Base-by-base conservation (phyloP, 1,140 invertebrate genomes). In the Drosophila mojavensis region DNA sequence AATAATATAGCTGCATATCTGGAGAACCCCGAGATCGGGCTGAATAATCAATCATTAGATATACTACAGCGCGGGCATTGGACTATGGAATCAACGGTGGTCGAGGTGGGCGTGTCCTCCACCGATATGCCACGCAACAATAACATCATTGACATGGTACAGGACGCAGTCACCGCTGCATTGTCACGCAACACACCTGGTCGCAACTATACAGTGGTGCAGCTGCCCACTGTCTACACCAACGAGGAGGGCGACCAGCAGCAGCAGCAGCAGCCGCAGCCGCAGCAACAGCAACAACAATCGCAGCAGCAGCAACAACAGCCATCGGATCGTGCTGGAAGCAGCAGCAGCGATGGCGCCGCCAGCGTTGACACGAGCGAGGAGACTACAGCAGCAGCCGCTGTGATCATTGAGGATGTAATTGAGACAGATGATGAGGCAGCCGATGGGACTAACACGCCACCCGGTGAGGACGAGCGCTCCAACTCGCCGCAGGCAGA, bases 51-150 rank as follows among this genome's bases (percentile, higher is more conserved):
- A 26, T 78, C 92, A 0, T 33, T 92, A 56, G 92, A 92, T 56
- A 92, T 92, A 11, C 61, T 92, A 30, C 81, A 91, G 24, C 91
- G 91, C 5, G 91, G 91, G 4, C 89, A 90, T 41, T 92, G 86
- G 79, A 92, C 92, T 47, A 92, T 92, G 91, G 92, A 92, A 55
- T 92, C 92, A 5, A 92, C 92, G 1, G 92, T 92, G 1, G 88
- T 92, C 1, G 92, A 92, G 68, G 91, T 92, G n/a, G 92, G 92
- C 6, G 91, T 92, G 53, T 91, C 92, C 5, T 86, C 92, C 5
- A 75, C 86, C 0, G 92, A 92, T 26, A 53, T 92, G 63, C 91
- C 91, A 13, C 86, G 91, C 65, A 91, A 91, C 66, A 92, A 92
- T 41, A 92, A 92, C 65, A 86, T 92, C 11, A 91, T 92, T 2